These are phyloP conservation scores for Valencia hispanica DNA, from an alignment of 2,797 vertebrate species.

Conservation along the genomic window DNA sequence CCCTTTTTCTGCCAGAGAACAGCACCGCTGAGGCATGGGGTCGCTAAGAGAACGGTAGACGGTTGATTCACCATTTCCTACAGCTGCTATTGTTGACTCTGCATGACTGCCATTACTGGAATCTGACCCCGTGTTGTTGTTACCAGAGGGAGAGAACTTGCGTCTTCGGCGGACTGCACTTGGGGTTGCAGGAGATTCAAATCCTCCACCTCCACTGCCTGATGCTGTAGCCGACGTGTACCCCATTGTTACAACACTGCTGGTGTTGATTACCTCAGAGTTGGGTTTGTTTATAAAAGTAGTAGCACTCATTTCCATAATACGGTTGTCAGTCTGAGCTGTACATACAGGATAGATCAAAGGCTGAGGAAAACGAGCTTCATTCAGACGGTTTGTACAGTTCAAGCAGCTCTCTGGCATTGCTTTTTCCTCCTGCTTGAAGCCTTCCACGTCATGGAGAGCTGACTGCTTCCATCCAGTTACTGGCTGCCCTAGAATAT, in stretches of 20 bases:
- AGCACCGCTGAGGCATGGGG: conserved; percentile 94
- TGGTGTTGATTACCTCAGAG: conserved; percentile 48
- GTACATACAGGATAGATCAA: conserved; percentile 47
- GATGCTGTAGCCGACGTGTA: conserved; percentile 31
- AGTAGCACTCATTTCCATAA: conserved; percentile 56
- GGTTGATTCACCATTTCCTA: conserved; percentile 73
- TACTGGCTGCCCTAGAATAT: conserved; percentile 79
- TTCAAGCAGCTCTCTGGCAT: conserved; percentile 48
- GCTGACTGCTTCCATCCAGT: conserved; percentile 83
- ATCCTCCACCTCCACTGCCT: conserved; percentile 55
- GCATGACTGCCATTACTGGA: conserved; percentile 83
- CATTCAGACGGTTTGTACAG: conserved; percentile 49
- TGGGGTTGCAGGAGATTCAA: conserved; percentile 88
- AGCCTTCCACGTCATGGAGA: conserved; percentile 68
- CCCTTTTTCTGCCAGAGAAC: conserved; percentile 82
- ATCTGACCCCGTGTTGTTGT: conserved; percentile 81
- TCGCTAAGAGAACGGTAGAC: conserved; percentile 94
- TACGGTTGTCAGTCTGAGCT: conserved; percentile 73
- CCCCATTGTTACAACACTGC: conserved; percentile 66
- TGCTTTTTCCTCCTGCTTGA: conserved; percentile 55
- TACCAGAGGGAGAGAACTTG: conserved; percentile 88
- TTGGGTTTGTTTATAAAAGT: conserved; percentile 43
- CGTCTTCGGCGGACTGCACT: conserved; percentile 88
- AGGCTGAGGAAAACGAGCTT: conserved; percentile 29
- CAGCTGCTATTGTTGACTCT: conserved; percentile 74